phyloP scores from a whole-genome alignment of 2,797 vertebrate species.

The Eospalax fontanierii region DNA sequence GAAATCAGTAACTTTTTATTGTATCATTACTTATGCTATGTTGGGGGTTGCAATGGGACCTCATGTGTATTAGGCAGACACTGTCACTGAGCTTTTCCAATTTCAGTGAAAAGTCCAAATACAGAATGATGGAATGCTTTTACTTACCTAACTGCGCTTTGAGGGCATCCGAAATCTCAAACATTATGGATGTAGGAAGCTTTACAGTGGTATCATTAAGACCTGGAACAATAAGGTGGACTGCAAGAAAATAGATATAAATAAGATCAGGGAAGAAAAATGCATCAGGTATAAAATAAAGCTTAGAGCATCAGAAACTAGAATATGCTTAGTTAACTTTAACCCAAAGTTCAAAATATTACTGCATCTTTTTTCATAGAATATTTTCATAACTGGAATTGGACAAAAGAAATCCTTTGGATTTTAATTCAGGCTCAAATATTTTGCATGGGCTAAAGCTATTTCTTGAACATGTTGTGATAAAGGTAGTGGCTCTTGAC shows the following conservation, averaged over 20 bases:
- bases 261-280: conserved; percentile 18
- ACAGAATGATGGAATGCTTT: background rate
- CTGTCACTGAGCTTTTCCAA: background rate
- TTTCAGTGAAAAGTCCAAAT: background rate
- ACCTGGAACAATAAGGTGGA: conserved; percentile 90
- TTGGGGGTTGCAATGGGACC: background rate
- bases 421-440: conserved; percentile 44
- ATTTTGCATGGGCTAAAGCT: background rate
- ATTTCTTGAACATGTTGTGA: background rate
- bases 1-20: background rate
- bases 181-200: conserved; percentile 86
- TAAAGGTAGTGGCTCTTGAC: background rate
- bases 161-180: conserved; percentile 87
- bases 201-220: conserved; percentile 89
- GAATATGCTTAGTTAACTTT: background rate
- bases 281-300: background rate
- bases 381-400: conserved; percentile 11
- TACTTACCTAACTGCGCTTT: conserved; percentile 89
- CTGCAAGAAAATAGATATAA: conserved; percentile 82
- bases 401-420: conserved; percentile 3
- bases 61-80: background rate
- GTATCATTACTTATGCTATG: background rate
- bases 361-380: background rate
- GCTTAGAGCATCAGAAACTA: background rate
- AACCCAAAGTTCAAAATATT: conserved; percentile 1